These are phyloP conservation scores for Scrobipalpa costella DNA, from an alignment of 2,888 invertebrate species.

Conservation along the genomic window DNA sequence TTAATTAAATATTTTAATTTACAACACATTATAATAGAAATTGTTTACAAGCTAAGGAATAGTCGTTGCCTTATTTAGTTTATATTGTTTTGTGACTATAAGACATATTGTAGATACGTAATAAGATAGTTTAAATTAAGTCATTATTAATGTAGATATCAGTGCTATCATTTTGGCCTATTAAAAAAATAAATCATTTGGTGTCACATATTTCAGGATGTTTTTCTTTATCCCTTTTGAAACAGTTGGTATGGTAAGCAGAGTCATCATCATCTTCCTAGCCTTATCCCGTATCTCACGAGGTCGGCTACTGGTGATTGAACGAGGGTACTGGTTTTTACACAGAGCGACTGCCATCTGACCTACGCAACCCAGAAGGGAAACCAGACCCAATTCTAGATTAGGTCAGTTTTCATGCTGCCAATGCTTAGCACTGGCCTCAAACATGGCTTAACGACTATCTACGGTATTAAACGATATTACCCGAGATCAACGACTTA, in stretches of 20 bases:
- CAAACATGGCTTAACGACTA: too few species aligned
- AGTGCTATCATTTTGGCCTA: slow-evolving; percentile 79
- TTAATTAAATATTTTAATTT: slow-evolving; percentile 51
- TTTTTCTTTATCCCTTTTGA: slow-evolving; percentile 22
- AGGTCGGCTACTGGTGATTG: too few species aligned
- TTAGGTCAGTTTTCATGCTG: too few species aligned
- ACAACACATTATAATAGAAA: slow-evolving; percentile 54
- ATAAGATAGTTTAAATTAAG: slow-evolving; percentile 72
- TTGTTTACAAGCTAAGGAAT: slow-evolving; percentile 72
- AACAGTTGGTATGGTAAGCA: background rate
- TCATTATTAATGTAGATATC: slow-evolving; percentile 77
- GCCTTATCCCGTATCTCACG: too few species aligned
- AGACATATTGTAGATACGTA: slow-evolving; percentile 75
- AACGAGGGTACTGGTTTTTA: too few species aligned
- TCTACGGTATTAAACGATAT: too few species aligned
- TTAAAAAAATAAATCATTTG: slow-evolving; percentile 79
- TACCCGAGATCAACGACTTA: too few species aligned
- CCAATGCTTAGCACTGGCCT: too few species aligned
- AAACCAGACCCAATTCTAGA: too few species aligned
- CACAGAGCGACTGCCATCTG: too few species aligned
- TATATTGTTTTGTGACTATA: slow-evolving; percentile 78
- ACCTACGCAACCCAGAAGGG: too few species aligned
- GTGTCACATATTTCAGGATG: slow-evolving; percentile 65
- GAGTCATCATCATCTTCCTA: too few species aligned
- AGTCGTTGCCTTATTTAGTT: slow-evolving; percentile 82